A percentile compares a stretch with the other conserved stretches of the same genome.
Evolutionary conservation across 2,888 invertebrate species (phyloP).

Genomic region (Lordiphosa andalusiaca): DNA sequence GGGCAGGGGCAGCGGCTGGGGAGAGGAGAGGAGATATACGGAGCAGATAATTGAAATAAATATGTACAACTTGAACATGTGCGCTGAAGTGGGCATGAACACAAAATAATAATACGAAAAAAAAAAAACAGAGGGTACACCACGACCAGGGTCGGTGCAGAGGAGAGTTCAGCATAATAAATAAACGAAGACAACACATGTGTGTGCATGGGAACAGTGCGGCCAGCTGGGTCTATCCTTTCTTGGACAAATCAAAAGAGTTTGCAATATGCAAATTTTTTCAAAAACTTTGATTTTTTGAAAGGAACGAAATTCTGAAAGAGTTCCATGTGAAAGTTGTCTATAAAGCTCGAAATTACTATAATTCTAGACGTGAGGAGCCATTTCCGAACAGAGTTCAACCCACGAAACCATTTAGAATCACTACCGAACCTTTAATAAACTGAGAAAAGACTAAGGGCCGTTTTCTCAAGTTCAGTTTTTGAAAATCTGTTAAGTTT

Average conservation of each 20-base stretch:
- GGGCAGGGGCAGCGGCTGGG: constrained; percentile 32
- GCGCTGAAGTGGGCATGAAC: constrained; percentile 46
- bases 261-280: neutral
- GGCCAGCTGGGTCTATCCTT: neutral
- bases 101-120: constrained; percentile 38
- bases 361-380: no score
- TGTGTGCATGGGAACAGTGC: neutral
- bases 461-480: no score
- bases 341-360: no score
- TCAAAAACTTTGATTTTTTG: no score
- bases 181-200: constrained; percentile 37
- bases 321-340: no score
- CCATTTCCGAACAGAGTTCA: no score
- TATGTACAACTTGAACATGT: constrained; percentile 45
- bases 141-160: constrained; percentile 4
- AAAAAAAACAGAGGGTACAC: neutral
- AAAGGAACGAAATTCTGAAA: no score
- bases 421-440: no score
- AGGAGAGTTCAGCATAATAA: constrained; percentile 27
- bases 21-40: constrained; percentile 31
- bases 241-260: constrained; percentile 6
- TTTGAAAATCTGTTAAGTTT: no score
- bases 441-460: no score
- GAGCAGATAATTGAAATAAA: constrained; percentile 50
- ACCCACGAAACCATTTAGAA: no score